Conservation (phyloP, 2,888 invertebrate species). For the Aphidoletes aphidimyza region DNA sequence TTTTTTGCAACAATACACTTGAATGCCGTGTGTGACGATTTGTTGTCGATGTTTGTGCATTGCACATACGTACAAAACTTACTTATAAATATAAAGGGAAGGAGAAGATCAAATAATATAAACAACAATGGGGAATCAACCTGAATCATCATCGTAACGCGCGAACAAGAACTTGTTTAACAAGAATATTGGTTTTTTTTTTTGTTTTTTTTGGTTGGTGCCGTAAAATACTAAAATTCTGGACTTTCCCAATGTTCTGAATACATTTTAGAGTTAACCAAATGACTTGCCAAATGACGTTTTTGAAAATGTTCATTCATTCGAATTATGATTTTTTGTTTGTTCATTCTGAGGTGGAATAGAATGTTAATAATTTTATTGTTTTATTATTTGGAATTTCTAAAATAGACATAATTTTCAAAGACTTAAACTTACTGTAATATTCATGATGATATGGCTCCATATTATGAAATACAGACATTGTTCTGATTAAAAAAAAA, state of each 20-base stretch:
- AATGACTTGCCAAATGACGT: too few relatives aligned
- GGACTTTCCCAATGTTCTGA: not conserved
- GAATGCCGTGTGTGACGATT: not conserved
- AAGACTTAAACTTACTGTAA: not conserved
- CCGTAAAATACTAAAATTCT: not conserved
- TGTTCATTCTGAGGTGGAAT: too few relatives aligned
- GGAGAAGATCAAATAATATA: not conserved
- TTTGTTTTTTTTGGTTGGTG: not conserved
- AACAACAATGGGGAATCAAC: not conserved
- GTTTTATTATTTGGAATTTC: not conserved
- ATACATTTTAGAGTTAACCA: too few relatives aligned
- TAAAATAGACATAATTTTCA: not conserved
- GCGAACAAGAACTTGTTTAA: not conserved
- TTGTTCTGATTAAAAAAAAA: not conserved
- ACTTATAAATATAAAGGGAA: not conserved
- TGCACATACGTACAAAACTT: too few relatives aligned
- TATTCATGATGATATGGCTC: constrained; percentile 20
- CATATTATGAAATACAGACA: constrained; percentile 36
- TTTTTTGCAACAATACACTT: not conserved
- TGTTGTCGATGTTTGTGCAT: too few relatives aligned
- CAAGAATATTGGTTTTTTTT: constrained; percentile 33
- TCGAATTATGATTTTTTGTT: not conserved
- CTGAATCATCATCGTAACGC: not conserved
- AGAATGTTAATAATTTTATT: not conserved
- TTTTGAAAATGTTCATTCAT: too few relatives aligned